A percentile compares a stretch with the other conserved stretches of the same genome.
phyloP scores from a whole-genome alignment of 2,888 invertebrate species.

The Punctoribates punctum region DNA sequence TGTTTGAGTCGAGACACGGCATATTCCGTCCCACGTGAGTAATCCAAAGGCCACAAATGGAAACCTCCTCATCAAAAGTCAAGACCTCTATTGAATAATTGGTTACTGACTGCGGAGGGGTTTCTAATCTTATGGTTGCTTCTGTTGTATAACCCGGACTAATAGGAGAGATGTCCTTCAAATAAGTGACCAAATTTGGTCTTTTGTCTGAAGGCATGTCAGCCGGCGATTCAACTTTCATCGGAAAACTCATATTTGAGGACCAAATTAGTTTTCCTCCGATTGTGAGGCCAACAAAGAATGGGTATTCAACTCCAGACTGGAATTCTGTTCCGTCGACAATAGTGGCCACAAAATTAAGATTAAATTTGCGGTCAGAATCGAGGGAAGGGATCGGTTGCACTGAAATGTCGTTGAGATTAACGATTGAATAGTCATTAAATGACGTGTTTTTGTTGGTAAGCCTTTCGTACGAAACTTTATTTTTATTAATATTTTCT shows the following conservation, averaged over 20 bases:
- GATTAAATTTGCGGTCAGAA: not conserved
- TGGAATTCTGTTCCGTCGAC: not conserved
- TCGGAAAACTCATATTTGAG: constrained; percentile 45
- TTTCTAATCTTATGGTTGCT: constrained; percentile 45
- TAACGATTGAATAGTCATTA: constrained; percentile 7
- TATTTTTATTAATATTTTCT: constrained; percentile 46
- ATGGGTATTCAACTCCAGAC: constrained; percentile 44
- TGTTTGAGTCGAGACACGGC: constrained; percentile 46
- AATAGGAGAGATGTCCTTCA: constrained; percentile 30
- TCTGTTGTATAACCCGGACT: constrained; percentile 46
- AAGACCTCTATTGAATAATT: constrained; percentile 45
- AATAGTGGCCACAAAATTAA: constrained; percentile 37
- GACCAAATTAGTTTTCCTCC: constrained; percentile 45
- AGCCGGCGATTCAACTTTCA: constrained; percentile 42
- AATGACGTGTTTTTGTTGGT: constrained; percentile 1
- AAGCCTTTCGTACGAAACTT: constrained; percentile 43
- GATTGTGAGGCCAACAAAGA: constrained; percentile 45
- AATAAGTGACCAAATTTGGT: not conserved
- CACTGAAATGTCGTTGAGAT: constrained; percentile 15
- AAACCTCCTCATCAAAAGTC: constrained; percentile 44
- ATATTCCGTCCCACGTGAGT: constrained; percentile 47
- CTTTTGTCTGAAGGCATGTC: constrained; percentile 39
- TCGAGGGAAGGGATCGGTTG: not conserved
- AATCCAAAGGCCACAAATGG: constrained; percentile 48
- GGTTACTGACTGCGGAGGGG: constrained; percentile 46